Evolutionary conservation across 2,888 invertebrate species (phyloP), one percentile per base, ranked within the genome.

Genomic region (Pseudococcus longispinus): DNA sequence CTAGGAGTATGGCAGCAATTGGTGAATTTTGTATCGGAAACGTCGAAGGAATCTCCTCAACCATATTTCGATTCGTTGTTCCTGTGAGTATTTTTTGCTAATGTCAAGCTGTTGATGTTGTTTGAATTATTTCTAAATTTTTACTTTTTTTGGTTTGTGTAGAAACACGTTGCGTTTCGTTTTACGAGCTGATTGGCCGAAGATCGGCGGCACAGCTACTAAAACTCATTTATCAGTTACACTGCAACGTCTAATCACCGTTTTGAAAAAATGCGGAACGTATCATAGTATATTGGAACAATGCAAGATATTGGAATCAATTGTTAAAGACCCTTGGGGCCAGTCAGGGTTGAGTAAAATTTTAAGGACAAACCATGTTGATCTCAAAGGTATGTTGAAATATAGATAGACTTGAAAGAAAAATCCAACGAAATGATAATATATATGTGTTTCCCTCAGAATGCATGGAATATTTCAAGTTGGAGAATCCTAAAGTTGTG

Each of bases 401-500:
- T 18, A 9, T 32, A 23, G 23, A 20, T 60, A 55, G 2, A 5
- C 9, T 23, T 60, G 9, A 23, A 20, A 23, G 23, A 11, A 23
- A 23, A 11, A 11, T 60, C 2, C 1, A 23, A 60, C 23, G 51
- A 51, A 51, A n/a, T 51, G n/a, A 51, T 51, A n/a, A 2, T 51
- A 8, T n/a, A 51, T 6, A 9, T 6, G 5, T 51, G 15, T 51
- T 51, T n/a, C 5, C 5, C n/a, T 13, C 37, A 86, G 86, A 80
- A 8, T 77, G 92, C 87, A 85, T 92, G 91, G 92, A 92, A 91
- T 94, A 93, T 92, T 92, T 94, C 90, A 92, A 91, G 89, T 91
- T 92, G 89, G 94, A 94, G 91, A 92, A 92, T 88, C 93, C 92
- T 80, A 91, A 92, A 89, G 91, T 93, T 90, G 91, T 94, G 89